Evolutionary conservation across 1,140 invertebrate genomes (phyloP), one percentile per base, ranked within the genome.

Genomic region (Drosophila miranda): DNA sequence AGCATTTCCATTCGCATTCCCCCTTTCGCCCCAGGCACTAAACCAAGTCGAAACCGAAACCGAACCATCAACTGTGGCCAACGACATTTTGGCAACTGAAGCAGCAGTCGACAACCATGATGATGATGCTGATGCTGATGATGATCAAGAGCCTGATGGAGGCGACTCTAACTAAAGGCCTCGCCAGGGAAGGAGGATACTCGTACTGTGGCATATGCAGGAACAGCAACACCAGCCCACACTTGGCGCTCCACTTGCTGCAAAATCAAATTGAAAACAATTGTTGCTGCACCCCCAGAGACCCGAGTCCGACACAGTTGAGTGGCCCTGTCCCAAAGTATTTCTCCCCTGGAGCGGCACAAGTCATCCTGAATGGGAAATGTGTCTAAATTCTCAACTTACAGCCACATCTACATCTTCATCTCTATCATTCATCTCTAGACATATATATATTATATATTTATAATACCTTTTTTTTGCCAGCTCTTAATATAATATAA

Each of bases 211-310:
- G 28, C 41, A 52, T n/a, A 34, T 26, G 38, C 23, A 16, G 48
- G 38, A 38, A 67, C 61, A 28, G 13, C 23, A 6, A 38, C 9
- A 38, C 14, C 23, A 6, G 21, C 9, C 21, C 14, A 55, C 34
- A 56, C 63, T 69, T 50, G 69, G 60, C 53, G 81, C 81, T 77
- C 75, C 62, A 81, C 67, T 81, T 86, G 77, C 69, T 60, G 45
- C 75, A 87, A 87, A 38, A 81, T 87, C 82, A 69, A 87, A 87
- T 87, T 87, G 82, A 73, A 69, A 78, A 87, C 82, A 87, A 87
- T 87, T 87, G 82, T 62, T 57, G 63, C 72, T 62, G 63, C 4
- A 0, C n/a, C 70, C 51, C 52, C 44, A 51, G 30, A 46, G 60
- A 58, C 48, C 28, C 23, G 54, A 64, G 66, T 66, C 64, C 59